Evolutionary conservation across 2,888 invertebrate genomes (phyloP), one percentile per base, ranked within the genome.

Genomic region (Horisme vitalbata): DNA sequence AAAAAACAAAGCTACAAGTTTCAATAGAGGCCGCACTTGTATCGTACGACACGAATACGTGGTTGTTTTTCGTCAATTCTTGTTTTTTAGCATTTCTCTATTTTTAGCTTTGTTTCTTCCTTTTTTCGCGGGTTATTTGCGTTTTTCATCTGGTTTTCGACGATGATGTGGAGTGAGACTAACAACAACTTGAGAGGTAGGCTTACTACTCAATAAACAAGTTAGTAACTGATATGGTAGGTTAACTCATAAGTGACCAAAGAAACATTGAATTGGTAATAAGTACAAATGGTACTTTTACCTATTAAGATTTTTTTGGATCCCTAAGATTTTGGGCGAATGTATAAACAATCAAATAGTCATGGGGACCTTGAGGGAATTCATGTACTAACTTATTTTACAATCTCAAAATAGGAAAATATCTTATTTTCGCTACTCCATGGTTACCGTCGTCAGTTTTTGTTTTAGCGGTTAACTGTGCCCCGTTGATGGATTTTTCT

Each of bases 61-160:
- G 18, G 41, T 69, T 64, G 62, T 68, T 70, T 71, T 68, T 70
- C 63, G 63, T 66, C 65, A 68, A 64, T 64, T 48, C 41, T 37
- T 26, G 54, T 63, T 63, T 54, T 62, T 68, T 58, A 58, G 58
- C 47, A 23, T 43, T 54, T 56, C 49, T 46, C 46, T 55, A 43
- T 46, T 43, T 46, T 44, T 49, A 41, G 31, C 38, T 30, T 32
- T 37, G 26, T 43, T 46, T 45, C 34, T 41, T 41, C 39, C 37
- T 44, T 44, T 50, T 55, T 55, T 41, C 33, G 32, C 36, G 13
- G 39, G 26, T 37, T 41, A 35, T 52, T 51, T 27, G 15, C 34
- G 33, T 41, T 50, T 52, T 53, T 30, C 46, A 37, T 23, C 8
- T 27, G 27, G 23, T 26, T 47, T 47, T 47, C 14, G 37, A 26